Base-by-base conservation (phyloP, 2,888 invertebrate species). In the Microlaimidae sp. region DNA sequence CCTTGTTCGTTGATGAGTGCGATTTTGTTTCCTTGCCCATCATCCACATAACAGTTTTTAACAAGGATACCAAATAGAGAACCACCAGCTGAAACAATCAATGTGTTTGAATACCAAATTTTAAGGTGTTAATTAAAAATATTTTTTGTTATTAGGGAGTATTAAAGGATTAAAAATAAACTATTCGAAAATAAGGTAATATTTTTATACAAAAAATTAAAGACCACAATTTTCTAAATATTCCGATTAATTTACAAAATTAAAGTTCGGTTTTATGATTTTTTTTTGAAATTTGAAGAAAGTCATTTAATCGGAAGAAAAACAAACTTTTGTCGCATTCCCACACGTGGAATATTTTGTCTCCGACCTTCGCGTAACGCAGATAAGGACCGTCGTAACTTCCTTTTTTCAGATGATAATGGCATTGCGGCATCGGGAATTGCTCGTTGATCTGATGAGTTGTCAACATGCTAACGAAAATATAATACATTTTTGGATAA, bases 41-140 rank as follows among this genome's bases (percentile, higher is more conserved):
- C 68, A 53, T 68, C 68, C 13, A 69, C 68, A 55, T 60, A 68
- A 52, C 68, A 68, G 45, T 62, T 63, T 56, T 68, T 67, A 43
- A 68, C 64, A 43, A 68, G 54, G 48, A 68, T 60, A 10, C 67
- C 67, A 55, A 66, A 68, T 10, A 67, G 59, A 32, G 58, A 61
- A 19, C 62, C 63, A 13, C 63, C 67, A 28, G 57, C 64, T 64
- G 46, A 57, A 58, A 19, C 38, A 13, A 23, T 49, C 21, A 52
- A 27, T n/a, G n/a, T n/a, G n/a, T n/a, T n/a, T n/a, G n/a, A n/a
- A n/a, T n/a, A n/a, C n/a, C n/a, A n/a, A n/a, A n/a, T n/a, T n/a
- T n/a, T n/a, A n/a, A n/a, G n/a, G n/a, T n/a, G n/a, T n/a, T n/a
- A n/a, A n/a, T n/a, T n/a, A n/a, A n/a, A n/a, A n/a, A n/a, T n/a